Conservation (phyloP, 2,888 invertebrate species). For the Eupithecia inturbata region DNA sequence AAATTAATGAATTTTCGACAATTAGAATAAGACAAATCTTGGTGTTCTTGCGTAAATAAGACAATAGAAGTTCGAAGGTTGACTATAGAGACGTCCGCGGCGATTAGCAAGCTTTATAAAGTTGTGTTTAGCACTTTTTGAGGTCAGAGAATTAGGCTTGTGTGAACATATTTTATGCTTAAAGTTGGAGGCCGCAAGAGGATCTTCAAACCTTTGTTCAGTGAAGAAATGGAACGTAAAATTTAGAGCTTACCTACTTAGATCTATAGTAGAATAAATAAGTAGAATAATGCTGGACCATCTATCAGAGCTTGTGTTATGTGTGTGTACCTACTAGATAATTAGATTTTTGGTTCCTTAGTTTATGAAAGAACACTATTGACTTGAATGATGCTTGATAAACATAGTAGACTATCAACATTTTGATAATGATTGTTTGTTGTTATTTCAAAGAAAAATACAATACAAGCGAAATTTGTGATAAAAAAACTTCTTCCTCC, state of each 20-base stretch:
- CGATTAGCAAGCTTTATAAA: conserved; percentile 40
- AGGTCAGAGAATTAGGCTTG: conserved; percentile 31
- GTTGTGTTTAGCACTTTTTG: conserved; percentile 29
- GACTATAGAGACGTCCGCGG: conserved; percentile 56
- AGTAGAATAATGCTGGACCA: no score
- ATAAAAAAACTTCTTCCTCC: no score
- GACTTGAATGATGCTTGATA: no score
- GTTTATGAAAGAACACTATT: no score
- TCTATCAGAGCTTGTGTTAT: no score
- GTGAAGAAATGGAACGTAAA: not conserved
- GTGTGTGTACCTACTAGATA: no score
- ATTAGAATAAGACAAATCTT: conserved; percentile 61
- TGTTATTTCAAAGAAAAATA: no score
- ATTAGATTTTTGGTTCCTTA: no score
- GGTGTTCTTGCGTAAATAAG: conserved; percentile 56
- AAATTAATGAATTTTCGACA: conserved; percentile 72
- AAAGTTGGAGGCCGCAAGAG: not conserved
- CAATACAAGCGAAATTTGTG: no score
- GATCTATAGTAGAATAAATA: no score
- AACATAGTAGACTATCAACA: no score
- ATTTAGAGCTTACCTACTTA: not conserved
- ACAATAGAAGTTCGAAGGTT: conserved; percentile 63
- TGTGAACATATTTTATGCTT: conserved; percentile 17
- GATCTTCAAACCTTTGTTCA: not conserved
- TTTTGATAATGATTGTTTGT: no score